These are phyloP conservation scores for Catocala sponsa DNA, from an alignment of 2,888 invertebrate genomes.

Conservation along the genomic window DNA sequence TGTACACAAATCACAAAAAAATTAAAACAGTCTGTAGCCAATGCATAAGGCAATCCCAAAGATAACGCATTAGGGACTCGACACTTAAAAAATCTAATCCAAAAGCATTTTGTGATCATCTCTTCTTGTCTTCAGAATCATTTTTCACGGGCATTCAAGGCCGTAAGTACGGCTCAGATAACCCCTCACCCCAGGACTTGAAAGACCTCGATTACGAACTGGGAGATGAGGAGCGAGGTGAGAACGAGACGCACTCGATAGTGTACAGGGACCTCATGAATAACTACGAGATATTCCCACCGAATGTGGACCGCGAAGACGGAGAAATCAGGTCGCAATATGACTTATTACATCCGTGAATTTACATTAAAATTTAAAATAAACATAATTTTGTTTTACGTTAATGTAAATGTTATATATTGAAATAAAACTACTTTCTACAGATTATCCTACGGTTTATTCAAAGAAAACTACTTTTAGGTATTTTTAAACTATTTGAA, in stretches of 20 bases:
- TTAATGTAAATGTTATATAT: too few species aligned
- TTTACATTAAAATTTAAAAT: constrained; percentile 1
- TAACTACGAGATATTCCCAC: constrained; percentile 30
- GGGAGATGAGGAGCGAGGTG: constrained; percentile 15
- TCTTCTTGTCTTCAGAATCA: background rate
- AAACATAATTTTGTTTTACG: too few species aligned
- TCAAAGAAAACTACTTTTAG: too few species aligned
- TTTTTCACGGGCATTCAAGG: background rate
- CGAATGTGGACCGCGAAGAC: constrained; percentile 31
- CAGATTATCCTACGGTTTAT: too few species aligned
- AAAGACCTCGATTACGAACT: constrained; percentile 25
- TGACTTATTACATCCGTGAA: constrained; percentile 23
- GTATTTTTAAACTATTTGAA: too few species aligned
- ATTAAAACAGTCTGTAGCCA: too few species aligned
- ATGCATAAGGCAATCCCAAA: too few species aligned
- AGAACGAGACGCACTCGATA: constrained; percentile 19
- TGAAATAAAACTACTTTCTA: too few species aligned
- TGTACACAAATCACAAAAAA: too few species aligned
- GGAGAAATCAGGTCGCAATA: constrained; percentile 32
- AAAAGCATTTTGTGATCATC: too few species aligned
- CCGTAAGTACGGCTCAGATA: background rate
- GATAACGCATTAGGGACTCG: too few species aligned
- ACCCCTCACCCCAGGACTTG: background rate
- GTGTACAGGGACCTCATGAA: constrained; percentile 32
- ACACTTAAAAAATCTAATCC: too few species aligned